phyloP scores from a whole-genome alignment of 2,113 vertebrate genomes.

The Rhinopithecus roxellana region DNA sequence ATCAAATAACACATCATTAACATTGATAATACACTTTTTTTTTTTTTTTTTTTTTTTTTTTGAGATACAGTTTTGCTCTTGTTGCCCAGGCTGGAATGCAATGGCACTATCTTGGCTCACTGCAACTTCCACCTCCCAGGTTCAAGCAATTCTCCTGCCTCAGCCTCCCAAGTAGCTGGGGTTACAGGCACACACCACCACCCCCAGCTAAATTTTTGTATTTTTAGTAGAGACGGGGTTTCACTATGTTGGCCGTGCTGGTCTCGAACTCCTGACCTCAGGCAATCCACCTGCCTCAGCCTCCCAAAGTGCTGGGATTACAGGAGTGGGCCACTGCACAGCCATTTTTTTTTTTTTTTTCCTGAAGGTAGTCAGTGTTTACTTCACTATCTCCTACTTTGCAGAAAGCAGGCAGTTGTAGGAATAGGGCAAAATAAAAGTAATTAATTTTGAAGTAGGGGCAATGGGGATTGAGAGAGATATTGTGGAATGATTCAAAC shows the following conservation, averaged over 20 bases:
- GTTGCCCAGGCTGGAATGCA: too few species aligned
- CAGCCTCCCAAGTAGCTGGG: too few species aligned
- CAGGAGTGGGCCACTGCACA: too few species aligned
- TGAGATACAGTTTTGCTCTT: neutral
- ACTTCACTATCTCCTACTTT: neutral
- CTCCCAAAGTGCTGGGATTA: too few species aligned
- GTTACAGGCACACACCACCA: too few species aligned
- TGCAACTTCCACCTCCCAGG: too few species aligned
- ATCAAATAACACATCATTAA: neutral
- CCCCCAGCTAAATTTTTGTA: too few species aligned
- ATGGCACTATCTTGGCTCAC: too few species aligned
- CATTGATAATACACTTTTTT: neutral
- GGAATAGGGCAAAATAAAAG: neutral
- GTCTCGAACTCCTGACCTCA: neutral
- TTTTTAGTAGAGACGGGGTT: too few species aligned
- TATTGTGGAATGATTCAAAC: neutral
- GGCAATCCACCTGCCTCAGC: neutral
- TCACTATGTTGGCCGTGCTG: too few species aligned
- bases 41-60: neutral
- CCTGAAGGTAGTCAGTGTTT: neutral
- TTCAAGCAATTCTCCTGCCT: too few species aligned
- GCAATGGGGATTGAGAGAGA: neutral
- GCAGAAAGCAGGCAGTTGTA: neutral
- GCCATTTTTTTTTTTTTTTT: neutral
- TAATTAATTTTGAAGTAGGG: neutral